These are phyloP conservation scores for Parauchenoglanis ngamensis DNA, from an alignment of 2,797 vertebrate genomes.

Conservation along the genomic window DNA sequence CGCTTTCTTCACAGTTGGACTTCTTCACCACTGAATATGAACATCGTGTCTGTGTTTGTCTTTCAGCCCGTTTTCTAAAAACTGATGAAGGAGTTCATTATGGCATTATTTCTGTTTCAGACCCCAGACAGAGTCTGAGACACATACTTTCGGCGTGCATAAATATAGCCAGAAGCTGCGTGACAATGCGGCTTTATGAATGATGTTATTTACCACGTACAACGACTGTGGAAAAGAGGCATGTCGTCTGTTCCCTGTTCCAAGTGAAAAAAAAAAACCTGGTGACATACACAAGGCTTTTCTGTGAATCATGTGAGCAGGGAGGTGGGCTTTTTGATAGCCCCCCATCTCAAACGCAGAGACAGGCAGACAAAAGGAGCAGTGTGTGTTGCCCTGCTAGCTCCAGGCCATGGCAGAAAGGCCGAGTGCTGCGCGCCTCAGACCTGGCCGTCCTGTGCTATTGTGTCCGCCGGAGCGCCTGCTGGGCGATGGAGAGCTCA, in stretches of 20 bases:
- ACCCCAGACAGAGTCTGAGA: conserved; percentile 29
- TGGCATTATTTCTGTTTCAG: conserved; percentile 30
- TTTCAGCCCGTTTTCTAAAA: conserved; percentile 19
- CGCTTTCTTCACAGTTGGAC: conserved; percentile 19
- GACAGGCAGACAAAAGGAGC: conserved; percentile 86
- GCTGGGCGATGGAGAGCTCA: conserved; percentile 74
- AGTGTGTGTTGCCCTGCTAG: conserved; percentile 87
- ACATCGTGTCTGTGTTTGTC: conserved; percentile 43
- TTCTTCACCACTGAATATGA: conserved; percentile 38
- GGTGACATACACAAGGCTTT: conserved; percentile 76
- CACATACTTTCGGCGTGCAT: conserved; percentile 52
- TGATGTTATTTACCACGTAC: conserved; percentile 59
- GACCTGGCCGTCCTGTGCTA: conserved; percentile 82
- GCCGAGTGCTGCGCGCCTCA: conserved; percentile 56
- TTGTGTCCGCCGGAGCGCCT: conserved; percentile 79
- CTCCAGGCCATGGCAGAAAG: conserved; percentile 86
- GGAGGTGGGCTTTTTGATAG: conserved; percentile 75
- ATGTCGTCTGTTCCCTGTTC: conserved; percentile 57
- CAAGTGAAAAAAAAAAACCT: conserved; percentile 32
- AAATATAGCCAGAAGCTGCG: conserved; percentile 68
- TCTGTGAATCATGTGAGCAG: conserved; percentile 86
- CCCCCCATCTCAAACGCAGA: conserved; percentile 69
- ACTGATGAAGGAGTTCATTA: conserved; percentile 40
- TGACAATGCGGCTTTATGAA: conserved; percentile 54
- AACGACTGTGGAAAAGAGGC: conserved; percentile 73